Evolutionary conservation across 2,888 invertebrate species (phyloP), one percentile per base, ranked within the genome.

Genomic region (Chironomus riparius): DNA sequence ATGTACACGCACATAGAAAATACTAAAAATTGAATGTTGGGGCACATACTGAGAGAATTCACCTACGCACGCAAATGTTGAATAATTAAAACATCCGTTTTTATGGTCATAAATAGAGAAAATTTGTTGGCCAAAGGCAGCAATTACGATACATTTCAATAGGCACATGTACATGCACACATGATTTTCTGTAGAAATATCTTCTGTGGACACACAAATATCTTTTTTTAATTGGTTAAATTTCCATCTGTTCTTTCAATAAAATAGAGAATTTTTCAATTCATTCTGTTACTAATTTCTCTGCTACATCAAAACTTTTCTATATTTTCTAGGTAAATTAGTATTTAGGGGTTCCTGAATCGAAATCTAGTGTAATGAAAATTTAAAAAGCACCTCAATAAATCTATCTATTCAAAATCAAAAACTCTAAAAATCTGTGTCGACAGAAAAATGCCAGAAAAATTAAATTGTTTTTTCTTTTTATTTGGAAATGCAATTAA

Each of bases 1-100:
- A 38, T 38, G 38, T 38, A 38, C 38, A 38, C 38, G 38, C 38
- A 38, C 38, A 38, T 38, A 38, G 7, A 38, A 38, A 38, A 38
- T 38, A 38, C 38, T 38, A 38, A 38, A 38, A 38, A 38, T 38
- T 38, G 38, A 38, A 38, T 38, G 38, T 38, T 38, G 38, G 38
- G 38, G 38, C 38, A 10, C 38, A 24, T 12, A 65, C 24, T 24
- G 24, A 65, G 18, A 38, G 7, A 56, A 18, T 56, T 56, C 18
- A 56, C 56, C 56, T 56, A 56, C 56, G 65, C 71, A 72, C 72
- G 72, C 72, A 72, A 56, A 65, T 50, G 47, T 72, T 72, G 72
- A 72, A 72, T 72, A 72, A 72, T 72, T 72, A 72, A 72, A 61
- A 72, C 62, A 62, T 72, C 71, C 72, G 72, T 72, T 72, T 56